Percentiles rank a stretch among this genome's conserved stretches.
Conservation (phyloP, 1,140 invertebrate species). For the Drosophila orena region DNA sequence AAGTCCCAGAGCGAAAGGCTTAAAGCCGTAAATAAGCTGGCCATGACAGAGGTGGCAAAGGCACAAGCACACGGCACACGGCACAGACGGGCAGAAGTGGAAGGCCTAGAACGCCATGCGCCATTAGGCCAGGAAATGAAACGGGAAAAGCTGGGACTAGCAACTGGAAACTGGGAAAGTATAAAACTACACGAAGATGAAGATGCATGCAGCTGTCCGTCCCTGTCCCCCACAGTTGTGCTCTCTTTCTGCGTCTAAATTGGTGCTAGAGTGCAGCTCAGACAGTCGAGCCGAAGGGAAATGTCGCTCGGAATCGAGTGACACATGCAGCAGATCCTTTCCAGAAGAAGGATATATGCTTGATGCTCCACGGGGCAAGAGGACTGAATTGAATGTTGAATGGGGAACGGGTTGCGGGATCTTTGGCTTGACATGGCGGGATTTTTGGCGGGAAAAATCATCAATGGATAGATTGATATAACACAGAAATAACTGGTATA, state of each 20-base stretch:
- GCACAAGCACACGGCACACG: background rate
- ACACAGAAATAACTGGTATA: background rate
- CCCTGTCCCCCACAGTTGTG: background rate
- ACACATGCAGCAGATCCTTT: slow-evolving; percentile 27
- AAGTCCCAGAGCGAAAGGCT: slow-evolving; percentile 16
- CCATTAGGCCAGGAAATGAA: slow-evolving; percentile 52
- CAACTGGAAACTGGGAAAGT: slow-evolving; percentile 16
- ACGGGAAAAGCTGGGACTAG: slow-evolving; percentile 13
- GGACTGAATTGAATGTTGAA: slow-evolving; percentile 14
- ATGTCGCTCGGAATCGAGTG: slow-evolving; percentile 34
- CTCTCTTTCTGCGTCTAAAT: slow-evolving; percentile 26
- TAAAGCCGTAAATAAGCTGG: slow-evolving; percentile 14
- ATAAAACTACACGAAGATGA: slow-evolving; percentile 27
- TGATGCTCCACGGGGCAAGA: background rate
- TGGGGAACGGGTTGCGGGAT: background rate
- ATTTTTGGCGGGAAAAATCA: too few species aligned
- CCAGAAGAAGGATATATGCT: slow-evolving; percentile 5
- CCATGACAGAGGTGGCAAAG: slow-evolving; percentile 1
- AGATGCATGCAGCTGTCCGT: slow-evolving; percentile 17
- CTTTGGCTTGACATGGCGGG: too few species aligned
- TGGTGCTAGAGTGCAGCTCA: slow-evolving; percentile 46
- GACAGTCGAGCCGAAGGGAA: slow-evolving; percentile 24
- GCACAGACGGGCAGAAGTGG: slow-evolving; percentile 3
- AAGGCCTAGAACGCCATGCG: slow-evolving; percentile 40
- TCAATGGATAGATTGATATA: background rate